Evolutionary conservation across 1,140 invertebrate genomes (phyloP), one percentile per base, ranked within the genome.

Genomic region (Drosophila pruinosa): DNA sequence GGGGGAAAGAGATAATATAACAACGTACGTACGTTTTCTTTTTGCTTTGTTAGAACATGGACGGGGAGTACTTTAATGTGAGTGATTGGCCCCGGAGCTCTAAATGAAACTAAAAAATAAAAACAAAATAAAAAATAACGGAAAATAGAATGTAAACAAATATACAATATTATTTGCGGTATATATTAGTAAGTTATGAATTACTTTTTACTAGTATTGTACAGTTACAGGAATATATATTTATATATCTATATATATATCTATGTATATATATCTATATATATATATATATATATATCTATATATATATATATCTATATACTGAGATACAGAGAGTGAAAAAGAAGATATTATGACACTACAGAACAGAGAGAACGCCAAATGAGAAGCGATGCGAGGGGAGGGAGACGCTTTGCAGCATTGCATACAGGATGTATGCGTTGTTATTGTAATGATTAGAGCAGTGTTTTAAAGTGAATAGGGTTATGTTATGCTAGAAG

Each of bases 91-190:
- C 58, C 48, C 62, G 62, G 57, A 65, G 63, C 57, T 57, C 70
- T 82, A 78, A 74, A 81, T 73, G 48, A 67, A 82, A 80, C 26
- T 56, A 64, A 64, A 72, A 78, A 74, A 48, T 64, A 74, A 63
- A 56, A 38, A 34, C 24, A 21, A 24, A 10, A 63, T 26, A 54
- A 1, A 45, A 28, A 56, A 38, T 45, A 43, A 65, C 28, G 43
- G 64, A 39, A 79, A 56, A 67, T 28, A 72, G 10, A 56, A 62
- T 52, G 39, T 65, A 72, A 61, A 69, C 71, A 72, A 56, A 76
- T 54, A 61, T 47, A 58, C 56, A 58, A 58, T 47, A 72, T 72
- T 64, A 78, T 68, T 61, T 68, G 19, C n/a, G 4, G 43, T 65
- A 73, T 75, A 63, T 62, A 65, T 56, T 70, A 61, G 47, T 65